A percentile compares a stretch with the other conserved stretches of the same genome.
Evolutionary conservation across 1,140 invertebrate species (phyloP).

Genomic region (Cyrtorhinus lividipennis): DNA sequence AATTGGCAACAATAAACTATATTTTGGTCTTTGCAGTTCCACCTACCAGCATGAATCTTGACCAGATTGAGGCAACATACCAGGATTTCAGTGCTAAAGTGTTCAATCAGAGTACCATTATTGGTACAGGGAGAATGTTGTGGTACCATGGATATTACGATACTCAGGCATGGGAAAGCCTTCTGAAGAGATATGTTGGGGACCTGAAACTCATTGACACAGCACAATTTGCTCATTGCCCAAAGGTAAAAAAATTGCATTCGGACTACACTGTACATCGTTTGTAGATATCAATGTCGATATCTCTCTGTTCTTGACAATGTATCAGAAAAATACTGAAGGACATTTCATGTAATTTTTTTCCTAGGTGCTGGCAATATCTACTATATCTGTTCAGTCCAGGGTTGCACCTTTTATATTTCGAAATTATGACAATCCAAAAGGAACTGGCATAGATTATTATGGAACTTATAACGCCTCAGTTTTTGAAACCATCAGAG

Average conservation of each 20-base stretch:
- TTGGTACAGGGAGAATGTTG: conserved; percentile 63
- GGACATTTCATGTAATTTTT: conserved; percentile 3
- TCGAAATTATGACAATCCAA: conserved; percentile 72
- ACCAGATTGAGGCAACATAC: conserved; percentile 50
- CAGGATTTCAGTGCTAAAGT: conserved; percentile 50
- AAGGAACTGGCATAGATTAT: conserved; percentile 59
- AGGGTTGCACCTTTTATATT: conserved; percentile 76
- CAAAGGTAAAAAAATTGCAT: conserved; percentile 39
- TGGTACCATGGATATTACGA: conserved; percentile 85
- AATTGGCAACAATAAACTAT: too few relatives aligned
- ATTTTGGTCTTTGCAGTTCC: conserved; percentile 33
- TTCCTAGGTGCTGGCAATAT: conserved; percentile 54
- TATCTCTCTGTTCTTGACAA: too few relatives aligned
- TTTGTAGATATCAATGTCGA: too few relatives aligned
- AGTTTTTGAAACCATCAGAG: conserved; percentile 79
- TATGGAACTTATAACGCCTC: conserved; percentile 54
- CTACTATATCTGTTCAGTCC: conserved; percentile 64
- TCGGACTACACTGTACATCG: not conserved
- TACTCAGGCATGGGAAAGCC: conserved; percentile 66
- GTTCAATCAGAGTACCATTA: conserved; percentile 52
- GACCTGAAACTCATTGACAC: conserved; percentile 51
- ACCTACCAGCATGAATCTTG: conserved; percentile 39
- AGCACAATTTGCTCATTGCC: conserved; percentile 38
- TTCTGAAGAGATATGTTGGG: conserved; percentile 57
- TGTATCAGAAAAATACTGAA: too few relatives aligned